These are phyloP conservation scores for Eupithecia subumbrata DNA, from an alignment of 2,888 invertebrate species.

Conservation along the genomic window DNA sequence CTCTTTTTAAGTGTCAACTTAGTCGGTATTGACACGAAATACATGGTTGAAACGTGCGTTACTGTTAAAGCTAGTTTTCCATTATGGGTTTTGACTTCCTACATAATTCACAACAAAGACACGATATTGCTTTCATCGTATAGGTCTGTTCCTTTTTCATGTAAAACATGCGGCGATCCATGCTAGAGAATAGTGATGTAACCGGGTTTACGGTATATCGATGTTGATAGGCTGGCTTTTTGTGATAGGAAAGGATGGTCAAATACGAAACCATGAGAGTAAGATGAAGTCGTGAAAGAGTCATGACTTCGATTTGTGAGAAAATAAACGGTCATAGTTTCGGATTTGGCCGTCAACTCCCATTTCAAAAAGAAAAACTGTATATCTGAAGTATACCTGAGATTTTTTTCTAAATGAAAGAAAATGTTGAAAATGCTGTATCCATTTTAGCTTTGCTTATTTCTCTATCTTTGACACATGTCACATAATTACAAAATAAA, in stretches of 20 bases:
- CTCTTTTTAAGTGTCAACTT: not conserved
- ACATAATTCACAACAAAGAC: slow-evolving; percentile 50
- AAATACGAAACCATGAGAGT: too few relatives aligned
- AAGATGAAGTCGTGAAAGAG: too few relatives aligned
- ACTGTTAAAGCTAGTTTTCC: not conserved
- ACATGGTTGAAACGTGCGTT: not conserved
- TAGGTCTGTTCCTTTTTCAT: slow-evolving; percentile 74
- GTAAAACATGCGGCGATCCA: slow-evolving; percentile 70
- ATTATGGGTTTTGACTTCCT: not conserved
- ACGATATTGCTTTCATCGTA: slow-evolving; percentile 76
- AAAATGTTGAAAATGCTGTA: too few relatives aligned
- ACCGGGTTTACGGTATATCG: not conserved
- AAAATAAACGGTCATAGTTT: too few relatives aligned
- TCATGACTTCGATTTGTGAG: too few relatives aligned
- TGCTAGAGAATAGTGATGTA: slow-evolving; percentile 40
- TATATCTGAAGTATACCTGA: too few relatives aligned
- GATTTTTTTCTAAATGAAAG: too few relatives aligned
- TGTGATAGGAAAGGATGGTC: too few relatives aligned
- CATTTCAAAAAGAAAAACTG: too few relatives aligned
- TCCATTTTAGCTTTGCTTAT: not conserved
- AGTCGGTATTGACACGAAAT: not conserved
- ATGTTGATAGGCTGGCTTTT: not conserved
- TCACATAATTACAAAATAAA: too few relatives aligned
- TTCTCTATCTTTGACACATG: too few relatives aligned
- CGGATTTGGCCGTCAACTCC: too few relatives aligned